A percentile compares a stretch with the other conserved stretches of the same genome.
Conservation (phyloP, 2,888 invertebrate species). For the Lasius fuliginosus region DNA sequence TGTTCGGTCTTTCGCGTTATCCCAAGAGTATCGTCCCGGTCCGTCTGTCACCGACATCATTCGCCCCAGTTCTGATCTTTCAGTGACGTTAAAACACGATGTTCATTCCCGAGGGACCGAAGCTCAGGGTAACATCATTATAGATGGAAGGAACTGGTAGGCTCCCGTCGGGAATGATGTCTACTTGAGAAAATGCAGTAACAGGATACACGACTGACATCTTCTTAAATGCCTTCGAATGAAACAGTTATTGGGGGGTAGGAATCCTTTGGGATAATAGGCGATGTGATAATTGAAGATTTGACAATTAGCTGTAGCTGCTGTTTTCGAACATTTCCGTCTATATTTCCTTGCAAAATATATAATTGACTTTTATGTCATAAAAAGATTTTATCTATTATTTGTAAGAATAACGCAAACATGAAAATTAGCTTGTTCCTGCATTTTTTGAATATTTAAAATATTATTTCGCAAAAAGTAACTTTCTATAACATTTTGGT, state of each 20-base stretch:
- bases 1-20: slow-evolving; percentile 51
- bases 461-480: background rate
- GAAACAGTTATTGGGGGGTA: slow-evolving; percentile 18
- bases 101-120: slow-evolving; percentile 63
- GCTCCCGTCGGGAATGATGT: slow-evolving; percentile 50
- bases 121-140: slow-evolving; percentile 65
- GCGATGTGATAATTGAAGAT: slow-evolving; percentile 12
- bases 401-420: background rate
- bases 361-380: background rate
- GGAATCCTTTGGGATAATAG: slow-evolving; percentile 3
- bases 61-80: slow-evolving; percentile 79
- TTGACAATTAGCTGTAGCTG: slow-evolving; percentile 17
- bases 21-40: slow-evolving; percentile 74
- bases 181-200: slow-evolving; percentile 51
- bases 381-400: background rate
- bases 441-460: background rate
- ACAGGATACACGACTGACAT: slow-evolving; percentile 53
- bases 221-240: slow-evolving; percentile 60
- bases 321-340: background rate
- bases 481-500: background rate
- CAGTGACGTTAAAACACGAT: slow-evolving; percentile 72
- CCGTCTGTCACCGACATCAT: slow-evolving; percentile 79
- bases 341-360: background rate
- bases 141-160: slow-evolving; percentile 37
- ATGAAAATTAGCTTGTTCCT: background rate